These are phyloP conservation scores for Orchestia grillus DNA, from an alignment of 1,140 invertebrate genomes.

Conservation along the genomic window DNA sequence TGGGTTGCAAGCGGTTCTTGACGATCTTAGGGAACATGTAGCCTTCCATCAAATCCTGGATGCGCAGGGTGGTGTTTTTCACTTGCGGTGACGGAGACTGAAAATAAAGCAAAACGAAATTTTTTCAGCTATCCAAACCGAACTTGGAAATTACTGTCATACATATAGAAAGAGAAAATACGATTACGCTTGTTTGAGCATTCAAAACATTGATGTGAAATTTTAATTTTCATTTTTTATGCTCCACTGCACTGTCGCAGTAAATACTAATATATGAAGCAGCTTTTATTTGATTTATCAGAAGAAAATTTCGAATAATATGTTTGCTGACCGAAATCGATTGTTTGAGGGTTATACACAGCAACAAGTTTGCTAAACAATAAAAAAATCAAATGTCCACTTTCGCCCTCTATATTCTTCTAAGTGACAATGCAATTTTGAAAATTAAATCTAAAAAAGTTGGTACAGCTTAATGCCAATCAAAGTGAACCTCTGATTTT, in stretches of 20 bases:
- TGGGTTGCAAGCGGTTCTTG: not conserved
- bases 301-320: no score
- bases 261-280: no score
- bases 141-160: not conserved
- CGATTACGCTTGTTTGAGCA: not conserved
- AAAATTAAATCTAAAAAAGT: no score
- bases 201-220: not conserved
- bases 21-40: conserved; percentile 25
- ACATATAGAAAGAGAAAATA: not conserved
- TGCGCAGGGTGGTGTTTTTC: conserved; percentile 17
- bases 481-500: no score
- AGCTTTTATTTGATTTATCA: no score
- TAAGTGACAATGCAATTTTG: no score
- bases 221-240: not conserved
- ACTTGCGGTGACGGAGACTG: conserved; percentile 14
- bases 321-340: no score
- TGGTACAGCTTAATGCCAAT: no score
- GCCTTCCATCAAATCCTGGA: conserved; percentile 16
- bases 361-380: no score
- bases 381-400: no score
- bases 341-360: no score
- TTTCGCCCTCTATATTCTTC: no score
- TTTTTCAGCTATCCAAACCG: not conserved
- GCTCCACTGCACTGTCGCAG: not conserved
- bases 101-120: not conserved